Evolutionary conservation across 2,888 invertebrate species (phyloP).

Genomic region (Andrena haemorrhoa): DNA sequence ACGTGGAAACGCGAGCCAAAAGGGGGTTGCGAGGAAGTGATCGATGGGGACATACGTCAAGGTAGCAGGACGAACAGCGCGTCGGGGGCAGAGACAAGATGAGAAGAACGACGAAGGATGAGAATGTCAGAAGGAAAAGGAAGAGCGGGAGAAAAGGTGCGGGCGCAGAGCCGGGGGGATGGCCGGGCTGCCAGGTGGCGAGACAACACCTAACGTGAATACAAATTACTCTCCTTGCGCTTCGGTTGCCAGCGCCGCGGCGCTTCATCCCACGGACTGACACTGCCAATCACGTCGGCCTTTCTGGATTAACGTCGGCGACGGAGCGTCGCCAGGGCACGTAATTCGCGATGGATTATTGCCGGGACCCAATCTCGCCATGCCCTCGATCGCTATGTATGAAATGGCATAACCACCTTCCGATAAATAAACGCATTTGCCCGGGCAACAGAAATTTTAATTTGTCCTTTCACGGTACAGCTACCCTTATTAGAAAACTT

Average conservation of each 20-base stretch:
- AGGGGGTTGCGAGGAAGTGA: slow-evolving; percentile 74
- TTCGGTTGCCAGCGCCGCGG: slow-evolving; percentile 70
- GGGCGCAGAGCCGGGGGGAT: slow-evolving; percentile 40
- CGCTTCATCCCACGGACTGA: slow-evolving; percentile 70
- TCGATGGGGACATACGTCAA: slow-evolving; percentile 81
- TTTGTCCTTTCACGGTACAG: not conserved
- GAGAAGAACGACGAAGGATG: slow-evolving; percentile 66
- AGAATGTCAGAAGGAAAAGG: slow-evolving; percentile 63
- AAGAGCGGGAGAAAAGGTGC: slow-evolving; percentile 56
- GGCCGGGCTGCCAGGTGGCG: slow-evolving; percentile 76
- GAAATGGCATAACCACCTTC: slow-evolving; percentile 34
- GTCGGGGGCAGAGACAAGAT: slow-evolving; percentile 66
- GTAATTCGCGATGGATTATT: slow-evolving; percentile 75
- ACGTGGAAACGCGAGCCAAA: slow-evolving; percentile 70
- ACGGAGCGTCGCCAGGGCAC: slow-evolving; percentile 57
- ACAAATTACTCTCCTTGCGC: slow-evolving; percentile 77
- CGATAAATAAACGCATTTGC: not conserved
- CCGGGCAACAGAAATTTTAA: not conserved
- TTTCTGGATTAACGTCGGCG: slow-evolving; percentile 72
- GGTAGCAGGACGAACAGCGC: slow-evolving; percentile 72
- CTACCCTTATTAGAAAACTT: too few species aligned
- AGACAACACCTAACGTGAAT: slow-evolving; percentile 81
- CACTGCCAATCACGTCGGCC: slow-evolving; percentile 76
- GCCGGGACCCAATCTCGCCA: slow-evolving; percentile 56
- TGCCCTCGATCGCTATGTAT: slow-evolving; percentile 21